phyloP scores from a whole-genome alignment of 1,140 invertebrate genomes.

The Drosophila sechellia region DNA sequence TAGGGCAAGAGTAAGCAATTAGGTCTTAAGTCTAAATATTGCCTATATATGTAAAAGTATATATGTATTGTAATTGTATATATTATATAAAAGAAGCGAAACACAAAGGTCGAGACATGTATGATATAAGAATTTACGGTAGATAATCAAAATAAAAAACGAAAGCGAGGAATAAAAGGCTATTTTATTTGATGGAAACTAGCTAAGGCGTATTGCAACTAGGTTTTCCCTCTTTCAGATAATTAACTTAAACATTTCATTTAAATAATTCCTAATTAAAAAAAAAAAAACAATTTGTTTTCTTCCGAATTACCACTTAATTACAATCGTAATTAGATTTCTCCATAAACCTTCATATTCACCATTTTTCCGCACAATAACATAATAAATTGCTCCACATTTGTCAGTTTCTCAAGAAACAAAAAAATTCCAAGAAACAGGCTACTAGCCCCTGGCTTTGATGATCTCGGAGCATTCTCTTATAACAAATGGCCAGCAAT shows the following conservation, averaged over 20 bases:
- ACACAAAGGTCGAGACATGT: constrained; percentile 46
- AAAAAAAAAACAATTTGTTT: background rate
- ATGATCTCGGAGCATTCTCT: constrained; percentile 29
- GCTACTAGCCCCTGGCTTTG: background rate
- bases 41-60: constrained; percentile 66
- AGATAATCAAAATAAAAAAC: constrained; percentile 81
- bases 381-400: constrained; percentile 59
- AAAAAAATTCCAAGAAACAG: constrained; percentile 1
- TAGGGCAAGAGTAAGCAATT: constrained; percentile 51
- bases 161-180: constrained; percentile 18
- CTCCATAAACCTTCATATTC: constrained; percentile 1
- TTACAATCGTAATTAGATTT: constrained; percentile 7
- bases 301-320: constrained; percentile 11
- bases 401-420: constrained; percentile 25
- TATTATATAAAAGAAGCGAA: constrained; percentile 53
- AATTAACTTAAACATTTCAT: background rate
- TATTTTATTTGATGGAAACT: constrained; percentile 6
- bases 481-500: constrained; percentile 69
- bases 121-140: constrained; percentile 78
- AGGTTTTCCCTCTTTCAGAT: background rate
- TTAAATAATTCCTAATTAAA: background rate
- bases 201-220: too few species aligned
- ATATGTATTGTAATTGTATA: constrained; percentile 74
- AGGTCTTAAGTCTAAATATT: constrained; percentile 66
- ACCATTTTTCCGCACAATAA: constrained; percentile 33